Percentiles rank a stretch among this genome's conserved stretches.
Conservation (phyloP, 2,888 invertebrate genomes). For the Diploptera punctata region DNA sequence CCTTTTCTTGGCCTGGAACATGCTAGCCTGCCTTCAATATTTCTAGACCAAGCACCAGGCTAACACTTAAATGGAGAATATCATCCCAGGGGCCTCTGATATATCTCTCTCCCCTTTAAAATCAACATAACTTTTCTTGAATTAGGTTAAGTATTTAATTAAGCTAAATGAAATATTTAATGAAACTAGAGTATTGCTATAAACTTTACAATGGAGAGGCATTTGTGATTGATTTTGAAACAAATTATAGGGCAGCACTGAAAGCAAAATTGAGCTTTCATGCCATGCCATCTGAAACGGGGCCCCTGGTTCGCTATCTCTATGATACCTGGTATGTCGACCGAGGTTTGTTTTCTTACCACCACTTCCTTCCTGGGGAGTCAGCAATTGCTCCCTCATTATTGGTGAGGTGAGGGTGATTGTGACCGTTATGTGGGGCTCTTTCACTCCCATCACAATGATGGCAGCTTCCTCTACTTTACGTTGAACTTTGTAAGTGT, state of each 20-base stretch:
- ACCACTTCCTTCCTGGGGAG: conserved; percentile 45
- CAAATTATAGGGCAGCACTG: not conserved
- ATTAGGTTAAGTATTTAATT: too few species aligned
- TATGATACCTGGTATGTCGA: conserved; percentile 35
- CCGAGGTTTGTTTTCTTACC: conserved; percentile 42
- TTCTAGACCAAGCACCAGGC: conserved; percentile 40
- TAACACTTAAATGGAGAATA: conserved; percentile 42
- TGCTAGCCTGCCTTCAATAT: conserved; percentile 43
- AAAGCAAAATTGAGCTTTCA: not conserved
- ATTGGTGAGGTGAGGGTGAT: conserved; percentile 93
- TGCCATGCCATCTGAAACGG: not conserved
- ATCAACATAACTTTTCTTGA: conserved; percentile 14
- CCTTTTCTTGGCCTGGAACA: conserved; percentile 46
- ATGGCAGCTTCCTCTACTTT: conserved; percentile 87
- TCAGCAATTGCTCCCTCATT: conserved; percentile 75
- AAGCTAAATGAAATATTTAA: conserved; percentile 2
- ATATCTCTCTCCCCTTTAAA: not conserved
- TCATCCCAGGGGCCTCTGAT: conserved; percentile 41
- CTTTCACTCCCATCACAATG: conserved; percentile 77
- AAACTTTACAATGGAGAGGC: conserved; percentile 30
- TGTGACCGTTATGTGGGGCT: conserved; percentile 71
- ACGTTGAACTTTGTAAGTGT: conserved; percentile 83
- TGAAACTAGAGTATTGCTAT: too few species aligned
- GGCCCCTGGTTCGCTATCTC: conserved; percentile 37
- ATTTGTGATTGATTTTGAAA: conserved; percentile 2